Evolutionary conservation across 2,888 invertebrate species (phyloP).

Genomic region (Melinaea marsaeus): DNA sequence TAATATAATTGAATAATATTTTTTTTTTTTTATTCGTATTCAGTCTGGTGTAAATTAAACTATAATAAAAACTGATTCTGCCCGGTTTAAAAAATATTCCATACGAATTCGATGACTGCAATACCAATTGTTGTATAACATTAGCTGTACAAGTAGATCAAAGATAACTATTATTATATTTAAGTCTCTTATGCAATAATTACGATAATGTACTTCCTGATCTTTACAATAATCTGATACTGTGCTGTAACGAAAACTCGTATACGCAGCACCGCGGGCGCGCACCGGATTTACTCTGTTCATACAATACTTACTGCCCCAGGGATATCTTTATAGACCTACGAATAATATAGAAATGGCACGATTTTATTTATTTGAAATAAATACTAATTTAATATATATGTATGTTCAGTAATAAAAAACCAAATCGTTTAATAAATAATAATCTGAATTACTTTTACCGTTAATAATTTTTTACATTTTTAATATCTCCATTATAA

Average conservation of each 20-base stretch:
- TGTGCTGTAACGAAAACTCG: conserved; percentile 25
- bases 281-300: conserved; percentile 67
- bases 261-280: conserved; percentile 30
- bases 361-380: conserved; percentile 1
- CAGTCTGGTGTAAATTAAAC: too few relatives aligned
- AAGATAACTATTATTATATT: too few relatives aligned
- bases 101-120: too few relatives aligned
- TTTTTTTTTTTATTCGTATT: too few relatives aligned
- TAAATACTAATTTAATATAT: not conserved
- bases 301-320: conserved; percentile 62
- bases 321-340: conserved; percentile 40
- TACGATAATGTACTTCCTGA: conserved; percentile 23
- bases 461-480: too few relatives aligned
- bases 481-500: too few relatives aligned
- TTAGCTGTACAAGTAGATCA: not conserved
- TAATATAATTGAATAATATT: too few relatives aligned
- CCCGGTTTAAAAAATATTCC: too few relatives aligned
- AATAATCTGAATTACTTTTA: too few relatives aligned
- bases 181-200: conserved; percentile 13
- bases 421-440: too few relatives aligned
- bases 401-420: too few relatives aligned
- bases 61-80: too few relatives aligned
- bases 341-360: conserved; percentile 23
- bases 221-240: conserved; percentile 20
- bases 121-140: not conserved